Evolutionary conservation across 2,113 vertebrate genomes (phyloP).

Genomic region (Myodes glareolus): DNA sequence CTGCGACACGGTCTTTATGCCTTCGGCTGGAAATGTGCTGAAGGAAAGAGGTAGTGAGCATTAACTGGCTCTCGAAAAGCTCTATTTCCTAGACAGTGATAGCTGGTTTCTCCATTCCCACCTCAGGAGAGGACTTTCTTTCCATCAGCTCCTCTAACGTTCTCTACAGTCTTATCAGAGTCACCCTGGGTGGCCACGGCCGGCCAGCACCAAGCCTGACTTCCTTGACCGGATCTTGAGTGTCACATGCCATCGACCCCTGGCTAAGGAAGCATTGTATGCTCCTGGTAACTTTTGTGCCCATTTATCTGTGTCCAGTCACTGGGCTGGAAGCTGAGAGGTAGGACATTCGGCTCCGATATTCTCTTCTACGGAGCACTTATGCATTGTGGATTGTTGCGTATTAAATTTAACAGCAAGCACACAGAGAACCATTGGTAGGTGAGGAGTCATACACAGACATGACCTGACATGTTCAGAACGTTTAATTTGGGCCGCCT

Average conservation of each 20-base stretch:
- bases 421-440: not conserved
- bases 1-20: slow-evolving; percentile 98
- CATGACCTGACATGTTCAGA: not conserved
- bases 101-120: slow-evolving; percentile 29
- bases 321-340: not conserved
- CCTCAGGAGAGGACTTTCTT: slow-evolving; percentile 23
- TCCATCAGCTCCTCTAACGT: not conserved
- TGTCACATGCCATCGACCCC: not conserved
- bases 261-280: not conserved
- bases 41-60: slow-evolving; percentile 76
- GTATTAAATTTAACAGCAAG: not conserved
- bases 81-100: slow-evolving; percentile 61
- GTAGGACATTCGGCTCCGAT: not conserved
- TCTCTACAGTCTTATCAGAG: not conserved
- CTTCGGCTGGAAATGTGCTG: slow-evolving; percentile 99
- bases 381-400: not conserved
- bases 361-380: not conserved
- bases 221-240: not conserved
- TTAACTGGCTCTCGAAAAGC: slow-evolving; percentile 77
- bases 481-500: not conserved
- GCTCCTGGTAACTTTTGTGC: not conserved
- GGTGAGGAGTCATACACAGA: not conserved
- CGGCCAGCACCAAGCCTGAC: not conserved
- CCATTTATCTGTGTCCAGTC: not conserved
- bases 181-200: not conserved